A percentile compares a stretch with the other conserved stretches of the same genome.
Conservation (phyloP, 2,888 invertebrate genomes). For the Melikaiella ostensackeni region DNA sequence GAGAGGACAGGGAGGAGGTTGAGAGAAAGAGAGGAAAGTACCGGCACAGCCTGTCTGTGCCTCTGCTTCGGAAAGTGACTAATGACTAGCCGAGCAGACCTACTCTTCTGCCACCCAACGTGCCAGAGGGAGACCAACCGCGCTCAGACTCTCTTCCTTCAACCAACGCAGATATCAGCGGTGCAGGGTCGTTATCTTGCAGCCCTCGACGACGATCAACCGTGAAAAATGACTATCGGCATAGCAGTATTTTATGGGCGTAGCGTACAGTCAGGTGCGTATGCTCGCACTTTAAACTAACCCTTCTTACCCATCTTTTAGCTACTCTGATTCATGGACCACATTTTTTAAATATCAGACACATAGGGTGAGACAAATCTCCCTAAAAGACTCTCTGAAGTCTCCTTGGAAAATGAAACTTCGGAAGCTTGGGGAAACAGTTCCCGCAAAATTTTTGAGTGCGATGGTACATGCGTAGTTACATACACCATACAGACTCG, state of each 20-base stretch:
- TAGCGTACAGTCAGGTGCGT: slow-evolving; percentile 11
- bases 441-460: slow-evolving; percentile 47
- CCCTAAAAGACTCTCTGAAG: not conserved
- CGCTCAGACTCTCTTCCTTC: slow-evolving; percentile 60
- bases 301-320: not conserved
- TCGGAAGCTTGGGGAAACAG: not conserved
- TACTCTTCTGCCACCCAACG: slow-evolving; percentile 72
- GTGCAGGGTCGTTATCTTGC: slow-evolving; percentile 54
- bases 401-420: too few species aligned
- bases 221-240: slow-evolving; percentile 74
- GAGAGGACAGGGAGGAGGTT: slow-evolving; percentile 47
- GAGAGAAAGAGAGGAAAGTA: slow-evolving; percentile 60
- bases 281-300: not conserved
- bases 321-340: not conserved
- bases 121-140: slow-evolving; percentile 58
- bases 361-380: not conserved
- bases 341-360: not conserved
- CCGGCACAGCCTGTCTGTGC: slow-evolving; percentile 74
- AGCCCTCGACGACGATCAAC: slow-evolving; percentile 64
- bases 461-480: slow-evolving; percentile 43
- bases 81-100: slow-evolving; percentile 74
- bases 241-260: slow-evolving; percentile 54
- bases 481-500: slow-evolving; percentile 36
- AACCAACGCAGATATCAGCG: slow-evolving; percentile 52
- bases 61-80: slow-evolving; percentile 78